Percentiles rank a stretch among this genome's conserved stretches.
phyloP scores from a whole-genome alignment of 2,797 vertebrate species.

The Eulemur coronatus region DNA sequence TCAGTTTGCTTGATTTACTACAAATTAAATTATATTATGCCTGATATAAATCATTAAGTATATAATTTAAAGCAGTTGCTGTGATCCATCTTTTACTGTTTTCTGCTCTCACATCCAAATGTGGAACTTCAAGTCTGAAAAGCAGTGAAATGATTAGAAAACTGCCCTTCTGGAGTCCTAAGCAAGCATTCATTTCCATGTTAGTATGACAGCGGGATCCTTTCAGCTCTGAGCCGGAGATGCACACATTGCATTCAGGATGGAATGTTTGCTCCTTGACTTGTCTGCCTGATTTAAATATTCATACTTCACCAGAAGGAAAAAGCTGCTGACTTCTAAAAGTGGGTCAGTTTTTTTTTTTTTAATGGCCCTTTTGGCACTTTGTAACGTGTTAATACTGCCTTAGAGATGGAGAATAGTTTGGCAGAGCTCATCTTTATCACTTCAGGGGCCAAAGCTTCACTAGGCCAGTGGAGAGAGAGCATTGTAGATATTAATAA shows the following conservation, averaged over 20 bases:
- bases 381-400: constrained; percentile 75
- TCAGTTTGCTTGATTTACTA: constrained; percentile 77
- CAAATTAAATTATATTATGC: constrained; percentile 79
- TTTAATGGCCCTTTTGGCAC: constrained; percentile 76
- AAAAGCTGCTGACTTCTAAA: constrained; percentile 82
- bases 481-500: constrained; percentile 62
- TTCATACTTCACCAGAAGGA: constrained; percentile 82
- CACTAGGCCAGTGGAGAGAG: not conserved
- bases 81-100: constrained; percentile 73
- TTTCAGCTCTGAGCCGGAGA: constrained; percentile 31
- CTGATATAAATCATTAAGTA: constrained; percentile 78
- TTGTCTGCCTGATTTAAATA: constrained; percentile 81
- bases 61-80: constrained; percentile 73
- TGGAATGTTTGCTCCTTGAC: constrained; percentile 78
- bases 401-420: constrained; percentile 53
- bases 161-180: constrained; percentile 65
- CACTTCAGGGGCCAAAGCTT: constrained; percentile 60
- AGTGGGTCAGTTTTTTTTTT: constrained; percentile 73
- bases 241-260: constrained; percentile 43
- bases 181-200: constrained; percentile 63
- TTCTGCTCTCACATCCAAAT: constrained; percentile 64
- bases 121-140: constrained; percentile 59
- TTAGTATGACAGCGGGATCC: constrained; percentile 45
- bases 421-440: constrained; percentile 61
- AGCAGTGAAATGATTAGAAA: constrained; percentile 64